phyloP scores from a whole-genome alignment of 2,797 vertebrate species.

The Sus cebifrons region DNA sequence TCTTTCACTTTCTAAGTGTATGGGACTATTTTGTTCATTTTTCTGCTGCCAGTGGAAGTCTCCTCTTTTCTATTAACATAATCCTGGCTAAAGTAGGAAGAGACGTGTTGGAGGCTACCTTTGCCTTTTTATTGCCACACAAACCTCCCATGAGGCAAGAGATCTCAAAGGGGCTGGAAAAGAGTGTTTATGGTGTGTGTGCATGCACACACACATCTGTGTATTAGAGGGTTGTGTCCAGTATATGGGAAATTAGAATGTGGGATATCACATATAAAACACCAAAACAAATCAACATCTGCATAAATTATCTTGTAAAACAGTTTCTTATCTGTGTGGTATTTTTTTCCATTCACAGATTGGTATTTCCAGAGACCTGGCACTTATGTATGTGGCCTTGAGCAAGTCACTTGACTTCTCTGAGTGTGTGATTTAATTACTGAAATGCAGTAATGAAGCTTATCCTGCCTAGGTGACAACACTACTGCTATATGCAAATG shows the following conservation, averaged over 20 bases:
- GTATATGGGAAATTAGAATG: not conserved
- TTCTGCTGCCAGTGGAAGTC: not conserved
- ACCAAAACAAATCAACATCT: not conserved
- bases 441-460: conserved; percentile 38
- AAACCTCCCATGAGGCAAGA: not conserved
- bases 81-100: not conserved
- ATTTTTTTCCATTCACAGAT: not conserved
- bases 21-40: not conserved
- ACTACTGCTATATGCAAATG: not conserved
- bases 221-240: not conserved
- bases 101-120: not conserved
- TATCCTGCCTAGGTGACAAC: not conserved
- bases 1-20: not conserved
- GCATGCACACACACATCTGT: not conserved
- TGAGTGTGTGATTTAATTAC: not conserved
- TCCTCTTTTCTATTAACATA: not conserved
- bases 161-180: not conserved
- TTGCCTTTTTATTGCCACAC: not conserved
- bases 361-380: conserved; percentile 2
- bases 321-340: not conserved
- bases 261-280: not conserved
- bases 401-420: not conserved
- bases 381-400: not conserved
- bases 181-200: not conserved
- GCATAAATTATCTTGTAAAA: conserved; percentile 8